Base-by-base conservation (phyloP, 2,797 vertebrate species). In the Glossophaga mutica region DNA sequence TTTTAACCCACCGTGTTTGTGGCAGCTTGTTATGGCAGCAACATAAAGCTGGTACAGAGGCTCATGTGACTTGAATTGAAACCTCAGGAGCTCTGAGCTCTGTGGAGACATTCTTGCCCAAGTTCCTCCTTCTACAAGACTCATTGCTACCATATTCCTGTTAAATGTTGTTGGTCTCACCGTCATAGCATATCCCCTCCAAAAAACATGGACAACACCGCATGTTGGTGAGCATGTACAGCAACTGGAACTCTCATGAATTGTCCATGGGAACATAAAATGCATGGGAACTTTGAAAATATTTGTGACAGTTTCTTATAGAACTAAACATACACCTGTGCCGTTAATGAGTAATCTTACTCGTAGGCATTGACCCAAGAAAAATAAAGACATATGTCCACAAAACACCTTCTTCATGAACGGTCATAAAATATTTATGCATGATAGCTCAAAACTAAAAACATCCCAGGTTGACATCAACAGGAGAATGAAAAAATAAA, bases 381-480 rank as follows among this genome's bases (percentile, higher is more conserved):
- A 44, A 65, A 91, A 65, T 18, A 22, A 71, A 78, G 76, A 50
- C 29, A 52, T 59, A 65, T 15, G 22, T 62, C 74, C 16, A 71
- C 32, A 91, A 93, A 94, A 85, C n/a, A 87, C 29, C 39, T 91
- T 96, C 93, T 50, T 57, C 24, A 67, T 67, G 76, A 85, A 71
- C 92, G 48, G 44, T 39, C 48, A 74, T 65, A 87, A 32, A 59
- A 44, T 15, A 11, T 77, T 76, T 83, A 46, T 82, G 92, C 22
- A 71, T 57, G 87, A 65, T 79, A 89, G 32, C 39, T 79, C 52
- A 87, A 87, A 90, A 87, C 26, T 71, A 39, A 55, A 65, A 95
- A 88, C 14, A 83, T 9, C 15, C 37, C 48, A 89, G 42, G 32
- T 91, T 94, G 92, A 70, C 24, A 57, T 92, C 78, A 97, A 82